A percentile compares a stretch with the other conserved stretches of the same genome.
phyloP scores from a whole-genome alignment of 2,888 invertebrate genomes.

The Halictus ligatus region DNA sequence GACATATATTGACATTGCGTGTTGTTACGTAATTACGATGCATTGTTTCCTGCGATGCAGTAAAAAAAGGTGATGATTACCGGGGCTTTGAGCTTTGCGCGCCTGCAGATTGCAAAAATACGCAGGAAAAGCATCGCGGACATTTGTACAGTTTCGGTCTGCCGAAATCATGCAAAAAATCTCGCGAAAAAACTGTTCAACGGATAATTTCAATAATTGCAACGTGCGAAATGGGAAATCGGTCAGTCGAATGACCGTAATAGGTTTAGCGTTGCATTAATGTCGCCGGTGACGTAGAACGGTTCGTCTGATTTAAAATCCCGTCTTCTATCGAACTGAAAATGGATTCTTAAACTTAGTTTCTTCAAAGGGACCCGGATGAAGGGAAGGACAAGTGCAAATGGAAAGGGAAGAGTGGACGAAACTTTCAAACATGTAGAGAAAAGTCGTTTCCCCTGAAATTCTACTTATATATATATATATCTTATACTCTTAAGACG shows the following conservation, averaged over 20 bases:
- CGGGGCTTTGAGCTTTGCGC: background rate
- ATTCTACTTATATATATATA: constrained; percentile 5
- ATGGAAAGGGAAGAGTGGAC: constrained; percentile 10
- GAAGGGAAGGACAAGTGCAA: constrained; percentile 9
- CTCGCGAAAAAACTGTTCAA: no score
- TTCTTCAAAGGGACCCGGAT: constrained; percentile 29
- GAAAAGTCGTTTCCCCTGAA: constrained; percentile 7
- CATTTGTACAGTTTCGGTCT: background rate
- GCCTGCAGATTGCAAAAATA: background rate
- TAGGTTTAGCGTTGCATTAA: background rate
- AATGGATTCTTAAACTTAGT: constrained; percentile 13
- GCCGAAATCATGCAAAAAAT: no score
- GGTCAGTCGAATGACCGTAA: no score
- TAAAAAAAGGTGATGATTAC: background rate
- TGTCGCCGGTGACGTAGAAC: background rate
- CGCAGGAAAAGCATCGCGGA: background rate
- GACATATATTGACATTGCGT: background rate
- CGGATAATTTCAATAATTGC: no score
- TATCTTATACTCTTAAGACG: background rate
- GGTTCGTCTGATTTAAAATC: constrained; percentile 24
- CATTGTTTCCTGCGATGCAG: background rate
- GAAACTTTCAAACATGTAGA: constrained; percentile 17
- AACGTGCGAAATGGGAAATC: no score
- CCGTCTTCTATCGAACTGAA: constrained; percentile 8
- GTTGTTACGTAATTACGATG: background rate